These are phyloP conservation scores for Cetoscarus ocellatus DNA, from an alignment of 2,797 vertebrate genomes.

Conservation along the genomic window DNA sequence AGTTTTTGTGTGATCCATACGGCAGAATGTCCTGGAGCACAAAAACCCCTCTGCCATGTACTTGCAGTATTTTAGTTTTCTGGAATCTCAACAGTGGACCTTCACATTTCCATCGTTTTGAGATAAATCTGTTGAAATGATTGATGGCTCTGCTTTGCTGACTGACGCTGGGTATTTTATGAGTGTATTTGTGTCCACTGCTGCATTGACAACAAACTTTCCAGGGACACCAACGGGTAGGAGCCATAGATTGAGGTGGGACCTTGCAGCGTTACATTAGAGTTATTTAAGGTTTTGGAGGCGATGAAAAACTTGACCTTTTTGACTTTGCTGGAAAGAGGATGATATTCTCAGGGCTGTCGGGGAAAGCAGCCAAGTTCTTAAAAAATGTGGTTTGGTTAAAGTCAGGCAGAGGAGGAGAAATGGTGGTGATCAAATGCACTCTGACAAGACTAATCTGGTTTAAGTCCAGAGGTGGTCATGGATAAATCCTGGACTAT, in stretches of 20 bases:
- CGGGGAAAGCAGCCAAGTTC: slow-evolving; percentile 20
- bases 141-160: not conserved
- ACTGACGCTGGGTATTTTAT: slow-evolving; percentile 33
- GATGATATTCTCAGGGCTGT: slow-evolving; percentile 32
- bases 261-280: slow-evolving; percentile 32
- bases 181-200: slow-evolving; percentile 24
- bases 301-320: slow-evolving; percentile 29
- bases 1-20: not conserved
- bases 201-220: slow-evolving; percentile 30
- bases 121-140: not conserved
- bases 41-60: no score
- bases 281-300: slow-evolving; percentile 50
- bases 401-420: slow-evolving; percentile 2
- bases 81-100: not conserved
- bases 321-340: slow-evolving; percentile 27
- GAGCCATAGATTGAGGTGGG: slow-evolving; percentile 45
- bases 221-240: slow-evolving; percentile 24
- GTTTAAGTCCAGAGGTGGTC: not conserved
- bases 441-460: not conserved
- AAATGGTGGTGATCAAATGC: slow-evolving; percentile 7
- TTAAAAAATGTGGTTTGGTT: slow-evolving; percentile 25
- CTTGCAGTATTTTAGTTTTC: not conserved
- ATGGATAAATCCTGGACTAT: not conserved
- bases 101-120: not conserved
- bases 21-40: not conserved